phyloP scores from a whole-genome alignment of 2,888 invertebrate genomes.

The Hirudinaria manillensis region DNA sequence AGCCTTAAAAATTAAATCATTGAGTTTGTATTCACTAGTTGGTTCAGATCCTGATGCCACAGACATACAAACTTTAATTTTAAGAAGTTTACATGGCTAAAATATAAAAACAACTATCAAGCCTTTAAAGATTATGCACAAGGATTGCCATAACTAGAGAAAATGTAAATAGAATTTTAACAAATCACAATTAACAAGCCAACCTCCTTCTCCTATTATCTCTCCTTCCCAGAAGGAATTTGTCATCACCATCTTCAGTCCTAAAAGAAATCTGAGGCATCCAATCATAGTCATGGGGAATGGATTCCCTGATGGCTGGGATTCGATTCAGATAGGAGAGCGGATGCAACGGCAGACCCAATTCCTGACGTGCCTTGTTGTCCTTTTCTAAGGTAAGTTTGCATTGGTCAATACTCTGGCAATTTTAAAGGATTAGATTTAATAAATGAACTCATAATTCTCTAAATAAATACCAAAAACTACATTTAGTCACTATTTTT shows the following conservation, averaged over 20 bases:
- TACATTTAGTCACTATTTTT: too few relatives aligned
- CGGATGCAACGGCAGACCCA: constrained; percentile 12
- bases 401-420: constrained; percentile 22
- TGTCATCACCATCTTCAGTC: constrained; percentile 16
- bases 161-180: too few relatives aligned
- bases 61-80: too few relatives aligned
- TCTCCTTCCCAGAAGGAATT: background rate
- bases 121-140: too few relatives aligned
- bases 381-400: constrained; percentile 10
- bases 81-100: too few relatives aligned
- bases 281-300: constrained; percentile 23
- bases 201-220: background rate
- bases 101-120: too few relatives aligned
- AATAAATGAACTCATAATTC: too few relatives aligned
- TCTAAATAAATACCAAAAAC: background rate
- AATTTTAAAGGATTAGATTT: background rate
- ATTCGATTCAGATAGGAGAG: constrained; percentile 13
- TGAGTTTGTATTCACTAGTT: too few relatives aligned
- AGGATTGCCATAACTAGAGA: too few relatives aligned
- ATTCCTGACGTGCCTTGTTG: constrained; percentile 5
- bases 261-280: constrained; percentile 14
- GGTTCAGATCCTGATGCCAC: too few relatives aligned
- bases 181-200: background rate
- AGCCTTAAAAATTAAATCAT: too few relatives aligned
- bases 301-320: constrained; percentile 23